These are phyloP conservation scores for Lottia gigantea DNA, from an alignment of 2,888 invertebrate genomes.

Conservation along the genomic window DNA sequence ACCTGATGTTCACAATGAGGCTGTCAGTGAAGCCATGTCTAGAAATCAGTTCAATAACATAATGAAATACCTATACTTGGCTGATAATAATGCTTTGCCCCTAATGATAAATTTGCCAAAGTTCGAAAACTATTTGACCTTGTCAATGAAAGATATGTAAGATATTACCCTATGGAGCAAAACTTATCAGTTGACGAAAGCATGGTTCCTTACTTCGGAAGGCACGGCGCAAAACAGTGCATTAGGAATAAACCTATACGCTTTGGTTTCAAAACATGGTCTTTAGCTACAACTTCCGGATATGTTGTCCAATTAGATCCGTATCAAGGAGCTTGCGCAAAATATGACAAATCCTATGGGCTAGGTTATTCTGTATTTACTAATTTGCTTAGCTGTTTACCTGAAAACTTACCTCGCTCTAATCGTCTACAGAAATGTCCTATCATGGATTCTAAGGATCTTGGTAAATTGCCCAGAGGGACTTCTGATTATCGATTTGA, in stretches of 20 bases:
- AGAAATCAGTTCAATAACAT: conserved; percentile 28
- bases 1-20: conserved; percentile 23
- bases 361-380: no score
- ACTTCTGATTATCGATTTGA: no score
- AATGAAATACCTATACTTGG: conserved; percentile 25
- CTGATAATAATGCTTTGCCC: conserved; percentile 24
- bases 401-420: neutral
- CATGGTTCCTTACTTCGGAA: conserved; percentile 63
- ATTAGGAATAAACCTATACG: conserved; percentile 41
- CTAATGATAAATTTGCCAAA: conserved; percentile 30
- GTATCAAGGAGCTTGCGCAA: conserved; percentile 19
- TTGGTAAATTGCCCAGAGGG: no score
- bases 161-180: conserved; percentile 13
- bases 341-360: no score
- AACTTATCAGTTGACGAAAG: conserved; percentile 53
- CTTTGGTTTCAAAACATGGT: conserved; percentile 43
- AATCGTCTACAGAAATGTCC: conserved; percentile 18
- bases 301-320: conserved; percentile 30
- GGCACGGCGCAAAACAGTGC: conserved; percentile 38
- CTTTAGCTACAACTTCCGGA: conserved; percentile 26
- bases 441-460: neutral
- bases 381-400: no score
- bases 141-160: conserved; percentile 22
- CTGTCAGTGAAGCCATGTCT: conserved; percentile 22
- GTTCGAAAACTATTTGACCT: conserved; percentile 25